These are phyloP conservation scores for Tachysurus fulvidraco DNA, from an alignment of 2,113 vertebrate genomes.

Conservation along the genomic window DNA sequence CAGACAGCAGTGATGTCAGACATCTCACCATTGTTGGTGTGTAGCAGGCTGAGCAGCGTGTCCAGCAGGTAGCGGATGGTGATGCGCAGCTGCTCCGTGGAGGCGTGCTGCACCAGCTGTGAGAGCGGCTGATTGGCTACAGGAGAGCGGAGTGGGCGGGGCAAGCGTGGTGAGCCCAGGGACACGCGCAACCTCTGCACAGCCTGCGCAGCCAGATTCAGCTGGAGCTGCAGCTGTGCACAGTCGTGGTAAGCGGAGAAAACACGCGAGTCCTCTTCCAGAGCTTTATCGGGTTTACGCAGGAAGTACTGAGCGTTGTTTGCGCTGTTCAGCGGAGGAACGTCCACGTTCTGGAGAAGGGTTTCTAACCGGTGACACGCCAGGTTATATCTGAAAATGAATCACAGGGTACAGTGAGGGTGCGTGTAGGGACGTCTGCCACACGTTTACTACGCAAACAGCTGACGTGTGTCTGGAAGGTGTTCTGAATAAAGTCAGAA, in stretches of 20 bases:
- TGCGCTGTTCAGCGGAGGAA: conserved; percentile 95
- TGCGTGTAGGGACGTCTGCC: background rate
- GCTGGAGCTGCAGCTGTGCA: conserved; percentile 95
- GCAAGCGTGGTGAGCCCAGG: conserved; percentile 81
- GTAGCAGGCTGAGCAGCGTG: conserved; percentile 94
- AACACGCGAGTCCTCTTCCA: conserved; percentile 94
- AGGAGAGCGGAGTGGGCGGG: conserved; percentile 60
- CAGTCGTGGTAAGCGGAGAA: conserved; percentile 99
- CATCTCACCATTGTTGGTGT: conserved; percentile 90
- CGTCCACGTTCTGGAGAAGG: conserved; percentile 93
- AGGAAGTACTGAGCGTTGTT: conserved; percentile 98
- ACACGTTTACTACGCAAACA: background rate
- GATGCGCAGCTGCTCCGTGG: conserved; percentile 95
- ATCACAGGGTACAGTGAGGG: background rate
- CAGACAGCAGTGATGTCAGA: no score
- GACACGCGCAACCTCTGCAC: conserved; percentile 93
- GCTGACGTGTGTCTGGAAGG: background rate
- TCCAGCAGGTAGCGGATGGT: conserved; percentile 96
- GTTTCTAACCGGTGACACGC: conserved; percentile 97
- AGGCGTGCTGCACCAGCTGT: conserved; percentile 89
- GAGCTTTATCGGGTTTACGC: conserved; percentile 95
- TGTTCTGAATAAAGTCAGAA: no score
- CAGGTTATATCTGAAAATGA: conserved; percentile 85
- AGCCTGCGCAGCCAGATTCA: conserved; percentile 95
- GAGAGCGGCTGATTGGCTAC: conserved; percentile 67